Percentiles rank a stretch among this genome's conserved stretches.
Evolutionary conservation across 2,797 vertebrate species (phyloP).

Genomic region (Silurus lanzhouensis): DNA sequence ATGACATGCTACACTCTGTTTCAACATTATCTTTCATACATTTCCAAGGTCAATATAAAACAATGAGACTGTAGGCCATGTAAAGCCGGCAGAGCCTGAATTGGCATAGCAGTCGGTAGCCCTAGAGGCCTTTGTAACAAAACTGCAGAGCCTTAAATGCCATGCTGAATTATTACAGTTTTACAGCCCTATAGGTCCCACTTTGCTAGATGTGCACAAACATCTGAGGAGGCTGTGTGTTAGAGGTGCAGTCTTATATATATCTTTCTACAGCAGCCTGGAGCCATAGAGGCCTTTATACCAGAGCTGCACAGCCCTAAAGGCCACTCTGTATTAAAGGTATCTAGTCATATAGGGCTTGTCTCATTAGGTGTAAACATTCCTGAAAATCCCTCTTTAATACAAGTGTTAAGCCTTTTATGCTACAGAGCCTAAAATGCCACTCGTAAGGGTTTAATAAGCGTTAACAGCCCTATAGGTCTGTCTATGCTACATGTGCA

Average conservation of each 20-base stretch:
- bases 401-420: neutral
- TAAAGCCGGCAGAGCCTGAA: neutral
- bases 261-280: neutral
- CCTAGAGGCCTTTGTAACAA: neutral
- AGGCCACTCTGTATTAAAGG: neutral
- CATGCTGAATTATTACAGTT: neutral
- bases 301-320: neutral
- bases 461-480: neutral
- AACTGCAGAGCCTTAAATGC: neutral
- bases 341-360: neutral
- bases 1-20: constrained; percentile 5
- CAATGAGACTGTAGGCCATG: neutral
- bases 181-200: no score
- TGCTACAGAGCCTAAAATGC: neutral
- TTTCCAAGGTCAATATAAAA: constrained; percentile 17
- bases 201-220: no score
- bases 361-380: neutral
- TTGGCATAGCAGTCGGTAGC: constrained; percentile 4
- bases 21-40: constrained; percentile 25
- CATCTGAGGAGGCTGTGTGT: no score
- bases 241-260: neutral
- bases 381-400: neutral
- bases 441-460: no score
- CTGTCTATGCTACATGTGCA: neutral
- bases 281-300: neutral